Evolutionary conservation across 2,797 vertebrate genomes (phyloP), one percentile per base, ranked within the genome.

Genomic region (Sphenopsis melanotis): DNA sequence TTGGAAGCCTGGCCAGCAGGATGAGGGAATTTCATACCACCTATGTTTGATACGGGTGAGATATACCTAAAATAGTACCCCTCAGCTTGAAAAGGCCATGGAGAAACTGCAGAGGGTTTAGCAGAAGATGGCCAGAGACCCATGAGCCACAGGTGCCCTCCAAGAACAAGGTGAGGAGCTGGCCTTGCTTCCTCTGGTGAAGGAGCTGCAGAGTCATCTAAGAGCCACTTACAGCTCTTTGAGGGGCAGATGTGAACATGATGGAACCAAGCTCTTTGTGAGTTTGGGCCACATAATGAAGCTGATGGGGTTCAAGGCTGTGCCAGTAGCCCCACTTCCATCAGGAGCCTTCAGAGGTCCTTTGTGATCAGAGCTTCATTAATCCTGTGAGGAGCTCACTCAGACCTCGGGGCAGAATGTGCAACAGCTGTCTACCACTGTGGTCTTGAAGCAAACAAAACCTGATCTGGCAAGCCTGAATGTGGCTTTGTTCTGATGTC

Each of bases 401-500:
- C 55, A 53, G 10, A 53, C 77, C 65, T 65, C 4, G 32, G 89
- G 83, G 68, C 42, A 80, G 65, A 74, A 52, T 79, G 57, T 87
- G 22, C 92, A 90, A 65, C 94, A 94, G 78, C 95, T 97, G 90
- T 93, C 88, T 88, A 36, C 74, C 64, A 7, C 93, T 95, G 92
- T 79, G 90, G 93, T 94, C 94, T 56, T 36, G 56, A 94, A 89
- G 83, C 86, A 93, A 94, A 93, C 86, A 95, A 92, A 91, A 91
- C 90, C 88, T 87, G 95, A 59, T 75, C 83, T 92, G 89, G 87
- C 4, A 3, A 80, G 94, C 36, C 75, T 92, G 86, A 95, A 92
- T 90, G 92, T 94, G 83, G 79, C 96, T 94, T 94, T 95, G 93
- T 95, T 95, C 93, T 89, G 83, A 56, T 90, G 81, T 96, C 91